Conservation (phyloP, 2,113 vertebrate genomes). For the Erythrocercus mccallii region DNA sequence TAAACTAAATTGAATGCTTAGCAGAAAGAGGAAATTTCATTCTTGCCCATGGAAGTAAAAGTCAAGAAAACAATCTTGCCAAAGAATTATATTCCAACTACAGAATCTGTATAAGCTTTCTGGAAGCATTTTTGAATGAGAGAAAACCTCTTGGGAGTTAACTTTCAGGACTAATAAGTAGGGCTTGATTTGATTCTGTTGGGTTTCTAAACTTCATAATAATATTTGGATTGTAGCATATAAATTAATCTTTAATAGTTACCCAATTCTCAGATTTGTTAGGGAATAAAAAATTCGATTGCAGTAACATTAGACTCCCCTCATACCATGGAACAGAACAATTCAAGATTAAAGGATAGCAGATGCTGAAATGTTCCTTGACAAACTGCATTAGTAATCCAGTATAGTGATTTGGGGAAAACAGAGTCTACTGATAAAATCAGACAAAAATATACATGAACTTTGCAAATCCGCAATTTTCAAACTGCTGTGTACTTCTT, state of each 20-base stretch:
- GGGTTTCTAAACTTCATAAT: neutral
- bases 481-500: neutral
- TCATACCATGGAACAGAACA: neutral
- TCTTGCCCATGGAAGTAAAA: neutral
- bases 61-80: neutral
- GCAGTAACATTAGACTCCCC: neutral
- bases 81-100: neutral
- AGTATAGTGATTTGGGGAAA: neutral
- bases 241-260: neutral
- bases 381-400: neutral
- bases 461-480: neutral
- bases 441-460: neutral
- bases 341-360: neutral
- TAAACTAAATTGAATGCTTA: neutral
- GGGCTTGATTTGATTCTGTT: neutral
- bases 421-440: neutral
- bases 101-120: neutral
- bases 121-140: neutral
- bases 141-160: neutral
- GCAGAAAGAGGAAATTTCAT: neutral
- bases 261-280: neutral
- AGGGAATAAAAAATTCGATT: neutral
- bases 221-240: neutral
- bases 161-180: neutral
- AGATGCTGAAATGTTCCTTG: neutral